Percentiles rank a stretch among this genome's conserved stretches.
Conservation (phyloP, 1,140 invertebrate genomes). For the Papilio glaucus region DNA sequence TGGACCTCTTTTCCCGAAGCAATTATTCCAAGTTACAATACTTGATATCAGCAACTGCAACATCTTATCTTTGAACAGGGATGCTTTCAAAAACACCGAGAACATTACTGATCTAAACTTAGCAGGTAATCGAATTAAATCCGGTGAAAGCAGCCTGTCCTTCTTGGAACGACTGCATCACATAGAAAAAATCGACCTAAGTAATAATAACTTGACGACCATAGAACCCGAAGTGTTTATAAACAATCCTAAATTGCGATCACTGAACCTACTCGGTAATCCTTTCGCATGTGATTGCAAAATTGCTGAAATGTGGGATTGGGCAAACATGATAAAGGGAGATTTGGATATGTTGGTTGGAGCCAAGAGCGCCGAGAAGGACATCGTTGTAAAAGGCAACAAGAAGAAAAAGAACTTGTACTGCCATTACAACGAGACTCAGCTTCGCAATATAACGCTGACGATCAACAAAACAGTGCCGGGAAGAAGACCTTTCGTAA, state of each 20-base stretch:
- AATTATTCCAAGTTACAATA: slow-evolving; percentile 85
- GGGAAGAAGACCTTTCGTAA: slow-evolving; percentile 83
- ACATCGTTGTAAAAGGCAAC: slow-evolving; percentile 83
- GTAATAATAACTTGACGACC: slow-evolving; percentile 86
- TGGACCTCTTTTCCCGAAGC: slow-evolving; percentile 85
- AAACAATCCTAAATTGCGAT: slow-evolving; percentile 84
- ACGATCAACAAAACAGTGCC: slow-evolving; percentile 80
- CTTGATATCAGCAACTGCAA: slow-evolving; percentile 88
- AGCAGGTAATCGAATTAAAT: slow-evolving; percentile 85
- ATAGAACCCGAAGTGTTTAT: slow-evolving; percentile 84
- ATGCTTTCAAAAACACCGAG: slow-evolving; percentile 85
- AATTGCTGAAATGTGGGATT: slow-evolving; percentile 88
- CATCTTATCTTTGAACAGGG: slow-evolving; percentile 84
- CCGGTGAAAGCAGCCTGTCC: slow-evolving; percentile 77
- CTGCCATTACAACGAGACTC: slow-evolving; percentile 86
- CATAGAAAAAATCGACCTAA: slow-evolving; percentile 86
- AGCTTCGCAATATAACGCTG: slow-evolving; percentile 81
- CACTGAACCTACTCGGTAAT: slow-evolving; percentile 87
- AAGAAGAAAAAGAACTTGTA: slow-evolving; percentile 87
- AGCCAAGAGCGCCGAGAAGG: slow-evolving; percentile 85
- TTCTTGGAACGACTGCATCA: slow-evolving; percentile 85
- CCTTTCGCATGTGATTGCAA: slow-evolving; percentile 89
- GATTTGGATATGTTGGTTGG: slow-evolving; percentile 87
- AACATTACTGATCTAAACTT: slow-evolving; percentile 87
- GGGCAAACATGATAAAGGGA: slow-evolving; percentile 86